Evolutionary conservation across 2,113 vertebrate species (phyloP).

Genomic region (Tragelaphus buxtoni): DNA sequence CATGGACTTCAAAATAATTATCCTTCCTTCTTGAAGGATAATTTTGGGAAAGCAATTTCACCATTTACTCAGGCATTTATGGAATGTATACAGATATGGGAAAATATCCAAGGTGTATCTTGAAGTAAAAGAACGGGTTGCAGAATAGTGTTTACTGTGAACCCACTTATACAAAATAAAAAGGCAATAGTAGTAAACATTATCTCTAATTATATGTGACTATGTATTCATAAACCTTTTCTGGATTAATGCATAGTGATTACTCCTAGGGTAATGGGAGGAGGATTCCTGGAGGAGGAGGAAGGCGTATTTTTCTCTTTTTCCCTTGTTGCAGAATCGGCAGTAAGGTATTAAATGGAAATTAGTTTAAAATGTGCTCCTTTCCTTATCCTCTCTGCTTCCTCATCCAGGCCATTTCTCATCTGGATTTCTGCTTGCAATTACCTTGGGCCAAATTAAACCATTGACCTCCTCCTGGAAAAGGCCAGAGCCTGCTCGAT

Average conservation of each 20-base stretch:
- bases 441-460: conserved; percentile 48
- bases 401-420: background rate
- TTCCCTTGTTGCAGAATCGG: background rate
- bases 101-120: conserved; percentile 23
- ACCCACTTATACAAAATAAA: conserved; percentile 9
- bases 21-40: background rate
- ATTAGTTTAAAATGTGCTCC: background rate
- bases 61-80: background rate
- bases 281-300: background rate
- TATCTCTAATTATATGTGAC: background rate
- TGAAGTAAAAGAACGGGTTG: background rate
- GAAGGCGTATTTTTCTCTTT: background rate
- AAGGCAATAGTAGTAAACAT: background rate
- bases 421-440: background rate
- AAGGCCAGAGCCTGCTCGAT: background rate
- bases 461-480: background rate
- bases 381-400: background rate
- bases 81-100: background rate
- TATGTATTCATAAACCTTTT: background rate
- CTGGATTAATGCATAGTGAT: background rate
- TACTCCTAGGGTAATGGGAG: background rate
- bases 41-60: background rate
- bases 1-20: background rate
- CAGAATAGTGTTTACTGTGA: background rate
- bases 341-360: background rate